phyloP scores from a whole-genome alignment of 2,113 vertebrate genomes.

The Petaurus breviceps region DNA sequence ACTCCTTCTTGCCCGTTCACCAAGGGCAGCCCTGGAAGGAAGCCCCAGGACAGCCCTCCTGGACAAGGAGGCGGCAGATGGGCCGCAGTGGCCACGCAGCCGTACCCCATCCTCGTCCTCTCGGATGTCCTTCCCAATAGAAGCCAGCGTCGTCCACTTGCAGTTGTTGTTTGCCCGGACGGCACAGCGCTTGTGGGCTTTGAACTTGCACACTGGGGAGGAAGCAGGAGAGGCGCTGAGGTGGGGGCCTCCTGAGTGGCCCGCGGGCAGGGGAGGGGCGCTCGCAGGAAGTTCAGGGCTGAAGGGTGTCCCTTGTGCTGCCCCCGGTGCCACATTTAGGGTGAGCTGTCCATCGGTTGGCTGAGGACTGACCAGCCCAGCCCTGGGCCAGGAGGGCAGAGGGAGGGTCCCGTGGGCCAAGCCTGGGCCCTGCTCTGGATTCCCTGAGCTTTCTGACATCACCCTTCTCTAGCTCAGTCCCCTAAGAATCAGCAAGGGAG shows the following conservation, averaged over 20 bases:
- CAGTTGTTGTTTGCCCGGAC: constrained; percentile 97
- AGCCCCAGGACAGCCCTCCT: too few species aligned
- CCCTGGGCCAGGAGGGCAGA: neutral
- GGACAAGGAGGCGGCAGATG: neutral
- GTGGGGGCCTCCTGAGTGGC: too few species aligned
- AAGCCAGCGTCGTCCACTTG: constrained; percentile 98
- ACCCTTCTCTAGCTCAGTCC: too few species aligned
- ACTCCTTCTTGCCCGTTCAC: too few species aligned
- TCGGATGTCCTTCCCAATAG: constrained; percentile 97
- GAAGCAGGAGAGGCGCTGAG: neutral
- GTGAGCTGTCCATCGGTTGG: too few species aligned
- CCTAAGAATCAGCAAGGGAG: too few species aligned
- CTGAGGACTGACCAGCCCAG: too few species aligned
- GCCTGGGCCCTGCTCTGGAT: neutral
- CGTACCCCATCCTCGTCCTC: constrained; percentile 97
- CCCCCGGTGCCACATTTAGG: too few species aligned
- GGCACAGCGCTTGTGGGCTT: constrained; percentile 97
- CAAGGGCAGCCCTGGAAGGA: too few species aligned
- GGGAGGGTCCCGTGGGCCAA: too few species aligned
- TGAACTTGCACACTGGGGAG: constrained; percentile 95
- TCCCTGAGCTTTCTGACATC: neutral
- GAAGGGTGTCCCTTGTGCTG: neutral
- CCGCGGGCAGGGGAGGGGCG: too few species aligned
- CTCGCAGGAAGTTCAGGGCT: neutral
- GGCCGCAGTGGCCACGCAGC: too few species aligned